phyloP scores from a whole-genome alignment of 2,113 vertebrate genomes.

The Gnathonemus echidnorhynchus region DNA sequence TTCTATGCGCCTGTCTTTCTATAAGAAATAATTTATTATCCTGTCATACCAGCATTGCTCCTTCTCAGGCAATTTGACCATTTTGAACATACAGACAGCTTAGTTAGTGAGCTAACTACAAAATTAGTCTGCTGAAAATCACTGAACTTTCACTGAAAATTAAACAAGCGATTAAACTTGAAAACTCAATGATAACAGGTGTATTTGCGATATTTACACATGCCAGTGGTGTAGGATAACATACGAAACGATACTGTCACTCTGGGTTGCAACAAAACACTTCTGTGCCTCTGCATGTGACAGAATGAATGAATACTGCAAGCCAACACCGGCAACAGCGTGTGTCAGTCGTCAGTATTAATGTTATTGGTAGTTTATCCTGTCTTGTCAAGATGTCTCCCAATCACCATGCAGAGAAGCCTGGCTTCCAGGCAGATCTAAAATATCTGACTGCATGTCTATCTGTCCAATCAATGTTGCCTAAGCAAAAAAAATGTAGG shows the following conservation, averaged over 20 bases:
- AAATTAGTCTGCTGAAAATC: neutral
- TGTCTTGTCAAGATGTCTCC: neutral
- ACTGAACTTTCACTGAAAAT: neutral
- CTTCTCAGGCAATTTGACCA: neutral
- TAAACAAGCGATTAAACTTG: neutral
- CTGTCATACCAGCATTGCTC: neutral
- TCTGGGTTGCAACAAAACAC: too few species aligned
- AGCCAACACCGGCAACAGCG: too few species aligned
- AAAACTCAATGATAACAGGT: neutral
- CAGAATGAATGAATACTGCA: too few species aligned
- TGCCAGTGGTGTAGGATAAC: neutral
- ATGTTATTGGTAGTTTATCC: too few species aligned
- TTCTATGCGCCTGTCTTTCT: neutral
- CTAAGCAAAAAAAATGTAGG: neutral
- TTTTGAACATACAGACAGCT: neutral
- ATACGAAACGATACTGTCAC: neutral
- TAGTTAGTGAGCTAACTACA: neutral
- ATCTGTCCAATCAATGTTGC: neutral
- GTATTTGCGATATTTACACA: neutral
- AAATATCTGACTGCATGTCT: neutral
- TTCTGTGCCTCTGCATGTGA: too few species aligned
- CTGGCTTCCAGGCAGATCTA: neutral
- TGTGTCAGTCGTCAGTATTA: too few species aligned
- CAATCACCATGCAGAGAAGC: neutral
- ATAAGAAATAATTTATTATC: neutral